Percentiles rank a stretch among this genome's conserved stretches.
Conservation (phyloP, 2,888 invertebrate species). For the Spodoptera exigua region DNA sequence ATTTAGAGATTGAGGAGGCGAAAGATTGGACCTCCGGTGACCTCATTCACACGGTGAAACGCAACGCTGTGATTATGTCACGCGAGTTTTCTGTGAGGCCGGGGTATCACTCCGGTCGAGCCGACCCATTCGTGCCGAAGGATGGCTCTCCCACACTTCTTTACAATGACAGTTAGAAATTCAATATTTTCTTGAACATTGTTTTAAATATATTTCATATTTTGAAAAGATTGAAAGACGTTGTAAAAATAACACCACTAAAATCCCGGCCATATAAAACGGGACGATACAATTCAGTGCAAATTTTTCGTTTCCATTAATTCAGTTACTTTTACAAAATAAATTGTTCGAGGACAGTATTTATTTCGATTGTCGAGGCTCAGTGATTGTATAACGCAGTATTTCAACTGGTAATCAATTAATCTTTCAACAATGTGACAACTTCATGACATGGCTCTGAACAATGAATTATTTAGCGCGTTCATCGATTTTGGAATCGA, state of each 20-base stretch:
- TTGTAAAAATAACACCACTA: not conserved
- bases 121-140: too few species aligned
- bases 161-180: too few species aligned
- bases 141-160: too few species aligned
- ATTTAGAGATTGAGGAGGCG: too few species aligned
- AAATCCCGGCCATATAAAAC: slow-evolving; percentile 4
- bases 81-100: too few species aligned
- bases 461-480: slow-evolving; percentile 38
- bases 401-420: slow-evolving; percentile 52
- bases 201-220: too few species aligned
- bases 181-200: too few species aligned
- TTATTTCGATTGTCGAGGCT: slow-evolving; percentile 41
- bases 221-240: not conserved
- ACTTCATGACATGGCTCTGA: slow-evolving; percentile 29
- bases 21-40: too few species aligned
- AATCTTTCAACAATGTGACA: slow-evolving; percentile 49
- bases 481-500: slow-evolving; percentile 13
- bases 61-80: too few species aligned
- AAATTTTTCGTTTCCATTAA: slow-evolving; percentile 32
- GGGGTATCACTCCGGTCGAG: too few species aligned
- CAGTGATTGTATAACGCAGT: slow-evolving; percentile 46
- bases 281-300: slow-evolving; percentile 16
- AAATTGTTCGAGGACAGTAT: slow-evolving; percentile 42
- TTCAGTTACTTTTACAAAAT: slow-evolving; percentile 42
- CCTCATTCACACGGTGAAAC: too few species aligned